Percentiles rank a stretch among this genome's conserved stretches.
Conservation (phyloP, 2,113 vertebrate genomes). For the Neotoma lepida region DNA sequence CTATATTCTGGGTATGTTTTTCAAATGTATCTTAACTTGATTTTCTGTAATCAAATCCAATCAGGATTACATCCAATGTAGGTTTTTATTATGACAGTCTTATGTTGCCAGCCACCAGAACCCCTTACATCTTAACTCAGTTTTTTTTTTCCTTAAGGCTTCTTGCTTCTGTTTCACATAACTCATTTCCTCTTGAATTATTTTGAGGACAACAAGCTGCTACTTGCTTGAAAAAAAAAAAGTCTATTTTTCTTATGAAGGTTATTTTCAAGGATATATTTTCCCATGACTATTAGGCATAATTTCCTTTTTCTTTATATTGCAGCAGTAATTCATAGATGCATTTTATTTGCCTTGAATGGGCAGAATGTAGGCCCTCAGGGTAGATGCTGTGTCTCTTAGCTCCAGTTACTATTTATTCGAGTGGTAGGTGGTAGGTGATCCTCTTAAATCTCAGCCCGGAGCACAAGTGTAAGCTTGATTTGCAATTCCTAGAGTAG, state of each 20-base stretch:
- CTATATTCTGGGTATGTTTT: slow-evolving; percentile 9
- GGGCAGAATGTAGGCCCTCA: slow-evolving; percentile 47
- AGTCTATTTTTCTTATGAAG: slow-evolving; percentile 57
- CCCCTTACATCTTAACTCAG: slow-evolving; percentile 55
- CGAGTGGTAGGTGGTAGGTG: slow-evolving; percentile 63
- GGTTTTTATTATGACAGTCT: slow-evolving; percentile 69
- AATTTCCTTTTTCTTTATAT: slow-evolving; percentile 48
- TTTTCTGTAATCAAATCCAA: slow-evolving; percentile 67
- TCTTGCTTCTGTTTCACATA: slow-evolving; percentile 62
- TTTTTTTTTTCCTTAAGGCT: slow-evolving; percentile 62
- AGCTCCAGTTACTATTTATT: slow-evolving; percentile 55
- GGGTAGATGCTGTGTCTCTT: slow-evolving; percentile 32
- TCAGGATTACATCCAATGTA: slow-evolving; percentile 59
- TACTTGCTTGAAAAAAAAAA: slow-evolving; percentile 57
- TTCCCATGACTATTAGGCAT: slow-evolving; percentile 48
- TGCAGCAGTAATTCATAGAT: slow-evolving; percentile 39
- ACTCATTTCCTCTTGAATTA: slow-evolving; percentile 72
- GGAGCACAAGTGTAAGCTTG: slow-evolving; percentile 55
- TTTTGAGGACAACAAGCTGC: slow-evolving; percentile 75
- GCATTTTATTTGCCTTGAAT: slow-evolving; percentile 66
- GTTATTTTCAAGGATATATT: slow-evolving; percentile 65
- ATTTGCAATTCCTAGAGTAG: slow-evolving; percentile 73
- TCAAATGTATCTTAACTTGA: slow-evolving; percentile 49
- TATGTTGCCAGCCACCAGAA: slow-evolving; percentile 8
- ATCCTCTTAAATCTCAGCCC: slow-evolving; percentile 64